Evolutionary conservation across 2,888 invertebrate genomes (phyloP), one percentile per base, ranked within the genome.

Genomic region (Sinotaia quadrata): DNA sequence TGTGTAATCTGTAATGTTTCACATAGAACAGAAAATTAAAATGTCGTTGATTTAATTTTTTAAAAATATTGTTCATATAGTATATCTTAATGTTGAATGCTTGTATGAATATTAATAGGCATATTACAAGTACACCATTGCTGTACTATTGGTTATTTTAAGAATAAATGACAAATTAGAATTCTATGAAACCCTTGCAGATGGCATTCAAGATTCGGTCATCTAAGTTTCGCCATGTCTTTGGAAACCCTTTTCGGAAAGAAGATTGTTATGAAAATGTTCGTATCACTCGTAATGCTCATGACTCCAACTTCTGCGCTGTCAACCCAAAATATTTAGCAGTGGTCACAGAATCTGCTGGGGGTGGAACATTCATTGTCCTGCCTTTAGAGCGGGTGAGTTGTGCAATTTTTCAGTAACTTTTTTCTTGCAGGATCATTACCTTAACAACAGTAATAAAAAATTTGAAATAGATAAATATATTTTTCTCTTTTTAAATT

Each of bases 191-290:
- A n/a, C n/a, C n/a, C n/a, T 2, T 5, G 4, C 59, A 60, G 67
- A 67, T 60, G 60, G 52, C 85, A 37, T 84, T 87, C 71, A 78
- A 77, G 52, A 75, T 98, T 84, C 94, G 97, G 90, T 94, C 93
- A 91, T 97, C 97, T 89, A 98, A 98, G 91, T 98, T 97, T 91
- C 95, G 97, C 89, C 98, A 98, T 91, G 97, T 98, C 87, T 94
- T 92, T 88, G 96, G 95, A 80, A 94, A 94, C 87, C 93, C 95
- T 82, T 90, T 95, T 81, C 96, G 97, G 90, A 92, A 97, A 89
- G 97, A 98, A 89, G 95, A 96, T 90, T 97, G 97, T 90, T 98
- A 96, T 91, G 98, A 98, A 90, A 97, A 97, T 90, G 93, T 98
- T 85, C 91, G 96, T 88, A 97, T 98, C 77, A 97, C 97, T 76